These are phyloP conservation scores for Lethocerus indicus DNA, from an alignment of 1,140 invertebrate genomes.

Conservation along the genomic window DNA sequence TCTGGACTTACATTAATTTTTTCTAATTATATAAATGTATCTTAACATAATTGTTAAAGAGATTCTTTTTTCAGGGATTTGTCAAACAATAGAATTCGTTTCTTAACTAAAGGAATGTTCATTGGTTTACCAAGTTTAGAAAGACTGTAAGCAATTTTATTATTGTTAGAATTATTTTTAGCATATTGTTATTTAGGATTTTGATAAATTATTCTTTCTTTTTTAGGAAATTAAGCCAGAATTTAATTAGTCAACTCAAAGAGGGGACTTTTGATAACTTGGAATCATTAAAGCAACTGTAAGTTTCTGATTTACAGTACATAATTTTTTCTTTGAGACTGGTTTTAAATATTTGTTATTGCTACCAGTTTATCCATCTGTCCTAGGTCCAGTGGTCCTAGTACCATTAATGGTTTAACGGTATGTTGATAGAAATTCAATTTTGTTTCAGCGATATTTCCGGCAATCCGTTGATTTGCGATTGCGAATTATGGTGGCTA, in stretches of 20 bases:
- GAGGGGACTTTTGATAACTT: constrained; percentile 45
- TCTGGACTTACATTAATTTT: neutral
- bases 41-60: constrained; percentile 1
- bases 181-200: neutral
- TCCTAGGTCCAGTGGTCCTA: neutral
- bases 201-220: constrained; percentile 18
- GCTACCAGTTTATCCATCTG: constrained; percentile 15
- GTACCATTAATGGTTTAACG: neutral
- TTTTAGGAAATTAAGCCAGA: constrained; percentile 36
- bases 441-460: constrained; percentile 46
- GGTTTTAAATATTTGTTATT: constrained; percentile 9
- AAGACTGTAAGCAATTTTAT: constrained; percentile 30
- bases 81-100: constrained; percentile 17
- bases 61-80: constrained; percentile 15
- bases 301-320: constrained; percentile 19
- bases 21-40: neutral
- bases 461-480: constrained; percentile 60
- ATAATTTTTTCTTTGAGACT: constrained; percentile 6
- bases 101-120: constrained; percentile 14
- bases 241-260: constrained; percentile 44
- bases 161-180: neutral
- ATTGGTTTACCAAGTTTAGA: constrained; percentile 30
- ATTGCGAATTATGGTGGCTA: constrained; percentile 66
- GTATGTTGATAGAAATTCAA: neutral
- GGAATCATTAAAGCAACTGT: constrained; percentile 27